A percentile compares a stretch with the other conserved stretches of the same genome.
Conservation (phyloP, 2,113 vertebrate species). For the Laticauda laticaudata region DNA sequence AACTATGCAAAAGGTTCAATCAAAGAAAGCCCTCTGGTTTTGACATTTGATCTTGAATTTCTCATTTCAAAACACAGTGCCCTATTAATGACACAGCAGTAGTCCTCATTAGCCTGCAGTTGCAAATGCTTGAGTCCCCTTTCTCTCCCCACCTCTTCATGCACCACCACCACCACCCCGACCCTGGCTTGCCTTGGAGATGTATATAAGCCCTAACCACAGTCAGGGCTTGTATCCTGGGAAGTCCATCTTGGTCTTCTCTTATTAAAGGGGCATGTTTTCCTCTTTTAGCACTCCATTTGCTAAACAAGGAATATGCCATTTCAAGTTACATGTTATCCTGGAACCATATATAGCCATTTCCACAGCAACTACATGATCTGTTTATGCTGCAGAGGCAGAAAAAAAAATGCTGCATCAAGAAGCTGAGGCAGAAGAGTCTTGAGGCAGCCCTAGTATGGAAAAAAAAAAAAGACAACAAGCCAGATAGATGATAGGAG, state of each 20-base stretch:
- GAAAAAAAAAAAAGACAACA: not conserved
- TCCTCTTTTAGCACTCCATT: not conserved
- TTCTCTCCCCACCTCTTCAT: not conserved
- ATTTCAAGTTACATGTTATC: not conserved
- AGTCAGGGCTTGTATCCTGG: not conserved
- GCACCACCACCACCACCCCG: too few relatives aligned
- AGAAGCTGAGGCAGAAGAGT: not conserved
- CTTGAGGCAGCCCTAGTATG: not conserved
- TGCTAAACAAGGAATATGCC: not conserved
- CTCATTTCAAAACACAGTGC: not conserved
- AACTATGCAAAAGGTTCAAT: not conserved
- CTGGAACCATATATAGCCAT: not conserved
- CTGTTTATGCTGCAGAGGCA: not conserved
- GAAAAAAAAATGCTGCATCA: slow-evolving; percentile 3
- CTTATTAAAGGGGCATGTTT: not conserved
- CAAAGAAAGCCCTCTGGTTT: not conserved
- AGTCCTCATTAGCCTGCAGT: not conserved
- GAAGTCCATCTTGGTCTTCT: not conserved
- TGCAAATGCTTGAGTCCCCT: not conserved
- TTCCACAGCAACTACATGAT: not conserved
- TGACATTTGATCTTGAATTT: not conserved
- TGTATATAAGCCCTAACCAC: not conserved
- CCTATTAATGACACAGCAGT: not conserved
- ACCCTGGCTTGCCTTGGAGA: too few relatives aligned
- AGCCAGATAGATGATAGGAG: not conserved